Base-by-base conservation (phyloP, 2,113 vertebrate genomes). In the Sinocyclocheilus maitianheensis region DNA sequence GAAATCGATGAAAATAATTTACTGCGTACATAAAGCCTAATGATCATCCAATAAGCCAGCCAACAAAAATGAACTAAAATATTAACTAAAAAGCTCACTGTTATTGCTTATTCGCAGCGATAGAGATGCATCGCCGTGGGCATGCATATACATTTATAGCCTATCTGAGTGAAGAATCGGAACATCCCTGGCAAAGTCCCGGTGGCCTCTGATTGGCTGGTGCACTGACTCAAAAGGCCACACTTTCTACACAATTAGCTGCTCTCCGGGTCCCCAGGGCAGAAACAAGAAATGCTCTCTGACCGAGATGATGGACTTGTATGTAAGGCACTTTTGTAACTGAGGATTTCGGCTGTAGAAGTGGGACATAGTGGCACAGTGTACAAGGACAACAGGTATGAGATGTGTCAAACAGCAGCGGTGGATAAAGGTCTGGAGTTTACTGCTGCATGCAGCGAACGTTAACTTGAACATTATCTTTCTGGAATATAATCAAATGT, bases 191-290 rank as follows among this genome's bases (percentile, higher is more conserved):
- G 30, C 43, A 71, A 20, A 22, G 24, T 10, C 53, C 74, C n/a
- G 3, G 81, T 62, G 12, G 67, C 60, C 72, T 77, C 55, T 63
- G 63, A 84, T 89, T 84, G 86, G 84, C 86, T 88, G 26, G 34
- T 20, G 24, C 75, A 55, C 60, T 14, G 30, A 84, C 62, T 77
- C 18, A 83, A 88, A 86, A 78, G 81, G 84, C 43, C 81, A 72
- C 37, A 22, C 67, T 84, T 87, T 82, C 53, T 81, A 82, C 48
- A 72, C 82, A 88, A 76, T 88, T 86, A 84, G 71, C 72, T 72
- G 20, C 81, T 76, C 40, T 79, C 84, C 55, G 11, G 6, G 30
- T 75, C 80, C 84, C 40, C 51, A 53, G 40, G 76, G 87, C 83
- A 80, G 26, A 63, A 40, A 43, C 46, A 46, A 53, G 60, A 34